Conservation (phyloP, 2,888 invertebrate species). For the Belgica antarctica region DNA sequence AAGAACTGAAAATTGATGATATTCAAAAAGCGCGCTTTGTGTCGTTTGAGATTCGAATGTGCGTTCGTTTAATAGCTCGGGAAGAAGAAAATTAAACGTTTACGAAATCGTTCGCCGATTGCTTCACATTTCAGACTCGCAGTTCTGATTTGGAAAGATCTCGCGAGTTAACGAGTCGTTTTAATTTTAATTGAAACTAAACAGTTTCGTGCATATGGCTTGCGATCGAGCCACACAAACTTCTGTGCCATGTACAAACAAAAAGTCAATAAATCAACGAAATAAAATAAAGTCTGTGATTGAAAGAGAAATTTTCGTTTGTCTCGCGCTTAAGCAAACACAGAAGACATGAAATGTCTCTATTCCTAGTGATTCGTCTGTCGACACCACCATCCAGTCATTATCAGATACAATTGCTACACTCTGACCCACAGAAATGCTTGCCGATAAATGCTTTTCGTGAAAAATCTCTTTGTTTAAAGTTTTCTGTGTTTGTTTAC, state of each 20-base stretch:
- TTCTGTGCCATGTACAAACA: neutral
- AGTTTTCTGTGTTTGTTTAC: neutral
- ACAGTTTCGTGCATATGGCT: too few relatives aligned
- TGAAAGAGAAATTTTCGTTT: conserved; percentile 33
- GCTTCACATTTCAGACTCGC: conserved; percentile 27
- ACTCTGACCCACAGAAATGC: conserved; percentile 9
- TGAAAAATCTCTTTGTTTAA: neutral
- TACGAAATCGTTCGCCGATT: conserved; percentile 20
- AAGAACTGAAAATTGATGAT: conserved; percentile 27
- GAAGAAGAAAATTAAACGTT: neutral
- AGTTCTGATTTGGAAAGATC: neutral
- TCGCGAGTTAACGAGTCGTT: too few relatives aligned
- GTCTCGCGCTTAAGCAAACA: neutral
- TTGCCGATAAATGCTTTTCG: neutral
- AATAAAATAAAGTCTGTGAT: neutral
- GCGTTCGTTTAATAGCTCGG: neutral
- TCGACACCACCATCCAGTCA: neutral
- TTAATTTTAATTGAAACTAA: conserved; percentile 14
- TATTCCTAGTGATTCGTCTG: neutral
- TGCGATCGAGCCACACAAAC: neutral
- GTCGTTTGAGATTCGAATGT: neutral
- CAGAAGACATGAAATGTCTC: neutral
- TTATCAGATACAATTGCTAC: conserved; percentile 9
- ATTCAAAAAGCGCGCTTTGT: conserved; percentile 2
- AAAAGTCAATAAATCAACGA: conserved; percentile 35